A percentile compares a stretch with the other conserved stretches of the same genome.
Evolutionary conservation across 2,888 invertebrate genomes (phyloP).

Genomic region (Eupithecia centaureata): DNA sequence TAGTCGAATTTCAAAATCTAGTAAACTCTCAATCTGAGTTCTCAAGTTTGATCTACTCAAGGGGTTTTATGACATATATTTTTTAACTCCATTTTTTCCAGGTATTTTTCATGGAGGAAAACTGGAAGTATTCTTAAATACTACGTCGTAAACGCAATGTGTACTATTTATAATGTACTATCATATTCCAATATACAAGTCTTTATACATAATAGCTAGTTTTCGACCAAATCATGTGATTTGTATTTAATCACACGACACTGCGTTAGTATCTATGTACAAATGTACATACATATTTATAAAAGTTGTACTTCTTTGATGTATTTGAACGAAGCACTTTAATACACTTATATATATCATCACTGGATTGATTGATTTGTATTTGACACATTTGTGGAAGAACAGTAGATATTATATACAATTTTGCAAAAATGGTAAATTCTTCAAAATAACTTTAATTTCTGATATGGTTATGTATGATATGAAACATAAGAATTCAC

Average conservation of each 20-base stretch:
- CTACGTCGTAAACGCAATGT: not conserved
- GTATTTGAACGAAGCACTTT: not conserved
- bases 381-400: not conserved
- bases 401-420: not conserved
- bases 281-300: not conserved
- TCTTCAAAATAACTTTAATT: not conserved
- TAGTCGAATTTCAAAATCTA: not conserved
- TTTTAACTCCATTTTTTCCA: no score
- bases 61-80: no score
- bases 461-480: conserved; percentile 7
- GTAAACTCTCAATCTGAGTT: not conserved
- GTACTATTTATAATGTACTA: not conserved
- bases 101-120: no score
- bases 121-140: no score
- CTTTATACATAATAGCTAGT: conserved; percentile 4
- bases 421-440: not conserved
- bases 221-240: conserved; percentile 15
- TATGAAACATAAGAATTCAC: not conserved
- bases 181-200: conserved; percentile 13
- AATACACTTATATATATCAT: not conserved
- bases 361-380: no score
- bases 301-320: not conserved
- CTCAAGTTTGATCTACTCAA: not conserved
- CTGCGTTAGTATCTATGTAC: not conserved
- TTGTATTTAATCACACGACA: not conserved